Percentiles rank a stretch among this genome's conserved stretches.
phyloP scores from a whole-genome alignment of 2,113 vertebrate species.

The Ardeotis arabs region DNA sequence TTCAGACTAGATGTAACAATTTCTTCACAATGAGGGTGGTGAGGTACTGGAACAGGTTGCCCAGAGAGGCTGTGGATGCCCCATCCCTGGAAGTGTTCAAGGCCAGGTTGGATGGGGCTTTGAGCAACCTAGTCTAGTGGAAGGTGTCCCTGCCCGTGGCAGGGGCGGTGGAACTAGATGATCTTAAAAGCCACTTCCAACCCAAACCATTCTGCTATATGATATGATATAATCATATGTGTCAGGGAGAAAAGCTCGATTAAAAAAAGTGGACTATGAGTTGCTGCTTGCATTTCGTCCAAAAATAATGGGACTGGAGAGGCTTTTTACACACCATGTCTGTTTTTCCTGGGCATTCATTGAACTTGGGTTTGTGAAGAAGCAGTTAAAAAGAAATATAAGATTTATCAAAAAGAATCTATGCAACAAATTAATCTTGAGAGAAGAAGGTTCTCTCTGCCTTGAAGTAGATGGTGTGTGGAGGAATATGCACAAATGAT shows the following conservation, averaged over 20 bases:
- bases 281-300: neutral
- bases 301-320: neutral
- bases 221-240: neutral
- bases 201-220: too few species aligned
- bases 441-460: neutral
- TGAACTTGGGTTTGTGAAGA: neutral
- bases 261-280: neutral
- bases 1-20: too few species aligned
- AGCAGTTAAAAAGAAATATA: neutral
- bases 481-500: neutral
- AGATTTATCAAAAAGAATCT: neutral
- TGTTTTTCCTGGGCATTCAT: neutral
- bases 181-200: too few species aligned
- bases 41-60: too few species aligned
- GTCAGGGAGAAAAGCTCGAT: neutral
- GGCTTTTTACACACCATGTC: neutral
- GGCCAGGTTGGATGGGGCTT: too few species aligned
- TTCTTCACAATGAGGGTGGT: too few species aligned
- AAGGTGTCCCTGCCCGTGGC: too few species aligned
- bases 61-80: too few species aligned
- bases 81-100: too few species aligned
- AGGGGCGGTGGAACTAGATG: too few species aligned
- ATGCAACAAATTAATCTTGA: neutral
- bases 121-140: too few species aligned
- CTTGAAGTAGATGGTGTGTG: neutral